Evolutionary conservation across 2,113 vertebrate species (phyloP).

Genomic region (Odontophorus gujanensis): DNA sequence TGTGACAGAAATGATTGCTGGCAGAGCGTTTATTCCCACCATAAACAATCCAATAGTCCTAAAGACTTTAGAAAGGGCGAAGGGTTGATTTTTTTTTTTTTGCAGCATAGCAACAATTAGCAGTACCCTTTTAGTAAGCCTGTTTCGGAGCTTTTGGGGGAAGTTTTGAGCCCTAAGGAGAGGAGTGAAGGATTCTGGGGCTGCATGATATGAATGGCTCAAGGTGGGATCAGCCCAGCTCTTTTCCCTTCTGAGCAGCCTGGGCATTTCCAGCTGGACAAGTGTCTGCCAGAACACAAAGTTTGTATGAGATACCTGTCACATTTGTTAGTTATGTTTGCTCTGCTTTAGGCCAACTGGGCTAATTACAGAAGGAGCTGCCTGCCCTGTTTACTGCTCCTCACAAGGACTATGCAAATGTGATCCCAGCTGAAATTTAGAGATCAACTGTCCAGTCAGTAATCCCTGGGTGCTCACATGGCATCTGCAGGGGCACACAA

Average conservation of each 20-base stretch:
- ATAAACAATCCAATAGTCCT: background rate
- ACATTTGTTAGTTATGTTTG: background rate
- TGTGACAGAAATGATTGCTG: background rate
- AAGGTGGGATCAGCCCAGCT: background rate
- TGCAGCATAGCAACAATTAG: constrained; percentile 29
- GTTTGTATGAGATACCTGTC: background rate
- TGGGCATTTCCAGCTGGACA: background rate
- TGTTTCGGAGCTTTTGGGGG: background rate
- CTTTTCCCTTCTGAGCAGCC: background rate
- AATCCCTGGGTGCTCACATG: background rate
- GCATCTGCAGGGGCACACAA: background rate
- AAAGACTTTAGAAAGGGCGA: background rate
- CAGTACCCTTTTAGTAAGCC: constrained; percentile 3
- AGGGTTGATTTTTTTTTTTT: constrained; percentile 8
- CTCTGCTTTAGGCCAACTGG: background rate
- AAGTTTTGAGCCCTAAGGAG: background rate
- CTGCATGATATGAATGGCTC: background rate
- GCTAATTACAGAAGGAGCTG: background rate
- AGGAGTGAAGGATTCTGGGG: background rate
- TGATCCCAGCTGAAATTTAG: background rate
- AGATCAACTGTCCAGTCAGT: background rate
- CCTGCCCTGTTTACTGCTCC: background rate
- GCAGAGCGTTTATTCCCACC: background rate
- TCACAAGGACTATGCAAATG: background rate
- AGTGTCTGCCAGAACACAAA: background rate